Evolutionary conservation across 2,113 vertebrate genomes (phyloP), one percentile per base, ranked within the genome.

Genomic region (Sylvicapra grimmia): DNA sequence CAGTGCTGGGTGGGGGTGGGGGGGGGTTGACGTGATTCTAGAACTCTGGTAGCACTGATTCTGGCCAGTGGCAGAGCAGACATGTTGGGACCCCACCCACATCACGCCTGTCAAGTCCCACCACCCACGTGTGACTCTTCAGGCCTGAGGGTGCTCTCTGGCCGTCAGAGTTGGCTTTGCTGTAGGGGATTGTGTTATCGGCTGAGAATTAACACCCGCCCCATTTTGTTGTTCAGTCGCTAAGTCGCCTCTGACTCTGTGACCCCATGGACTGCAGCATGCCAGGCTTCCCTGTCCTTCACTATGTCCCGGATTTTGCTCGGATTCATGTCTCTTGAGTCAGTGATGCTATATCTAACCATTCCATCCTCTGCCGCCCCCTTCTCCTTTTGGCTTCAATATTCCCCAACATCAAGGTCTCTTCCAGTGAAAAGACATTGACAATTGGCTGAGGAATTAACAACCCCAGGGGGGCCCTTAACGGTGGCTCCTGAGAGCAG

Each of bases 51-150:
- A 21, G 85, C 44, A 44, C 53, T 68, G 18, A 19, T 44, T 36
- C n/a, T 56, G 14, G 4, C 2, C 18, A 4, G 31, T 40, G 65
- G 36, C 5, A 7, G 80, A 36, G 3, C 5, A 19, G 65, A 85
- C 31, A 15, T 1, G 1, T 6, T 10, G 53, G 36, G 77, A 15
- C 11, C 18, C 49, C 6, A 4, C 19, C 27, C 6, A 0, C 18
- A 16, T 40, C 79, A 75, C 3, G 4, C 16, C 4, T 3, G 21
- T 19, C 72, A n/a, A 59, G 65, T 31, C 65, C 61, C 6, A 29
- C 9, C 9, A 53, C 16, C 51, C 25, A 4, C 11, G 7, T 18
- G 33, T 8, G 25, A 5, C 36, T 79, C 72, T 58, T 90, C 18
- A 47, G 53, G 18, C 29, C 91, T 6, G 61, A 36, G 53, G 54